phyloP scores from a whole-genome alignment of 2,888 invertebrate species.

The Dasysyrphus tricinctus region DNA sequence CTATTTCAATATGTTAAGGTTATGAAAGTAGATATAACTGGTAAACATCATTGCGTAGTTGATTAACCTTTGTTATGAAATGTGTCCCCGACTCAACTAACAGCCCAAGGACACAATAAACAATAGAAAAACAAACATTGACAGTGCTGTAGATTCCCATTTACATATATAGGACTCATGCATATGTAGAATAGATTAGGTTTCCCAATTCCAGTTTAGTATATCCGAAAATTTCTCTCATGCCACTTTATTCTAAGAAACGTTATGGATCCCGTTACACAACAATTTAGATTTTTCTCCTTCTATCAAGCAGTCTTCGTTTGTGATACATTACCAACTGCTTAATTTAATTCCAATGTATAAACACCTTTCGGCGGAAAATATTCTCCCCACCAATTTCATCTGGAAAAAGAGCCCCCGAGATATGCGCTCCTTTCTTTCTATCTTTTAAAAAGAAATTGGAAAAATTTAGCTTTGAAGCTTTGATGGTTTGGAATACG shows the following conservation, averaged over 20 bases:
- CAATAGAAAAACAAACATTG: conserved; percentile 50
- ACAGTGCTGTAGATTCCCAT: conserved; percentile 16
- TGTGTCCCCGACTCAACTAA: conserved; percentile 10
- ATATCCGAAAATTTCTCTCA: conserved; percentile 22
- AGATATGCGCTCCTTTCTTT: conserved; percentile 19
- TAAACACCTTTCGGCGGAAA: conserved; percentile 41
- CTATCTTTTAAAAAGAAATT: conserved; percentile 24
- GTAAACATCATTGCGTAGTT: conserved; percentile 6
- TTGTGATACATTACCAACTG: conserved; percentile 40
- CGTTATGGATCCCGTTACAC: conserved; percentile 29
- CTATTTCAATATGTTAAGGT: background rate
- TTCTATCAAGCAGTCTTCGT: conserved; percentile 15
- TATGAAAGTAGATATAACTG: background rate
- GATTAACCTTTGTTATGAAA: conserved; percentile 2
- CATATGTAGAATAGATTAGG: background rate
- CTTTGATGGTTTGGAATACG: conserved; percentile 10
- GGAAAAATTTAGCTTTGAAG: conserved; percentile 2
- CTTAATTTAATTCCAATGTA: conserved; percentile 48
- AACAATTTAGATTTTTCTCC: conserved; percentile 27
- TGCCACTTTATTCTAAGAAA: background rate
- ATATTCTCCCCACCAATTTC: conserved; percentile 13
- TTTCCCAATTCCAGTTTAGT: background rate
- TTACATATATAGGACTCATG: conserved; percentile 9
- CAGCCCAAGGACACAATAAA: conserved; percentile 37
- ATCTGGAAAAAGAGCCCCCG: conserved; percentile 1